Conservation (phyloP, 2,113 vertebrate species). For the Ploceus nigricollis region DNA sequence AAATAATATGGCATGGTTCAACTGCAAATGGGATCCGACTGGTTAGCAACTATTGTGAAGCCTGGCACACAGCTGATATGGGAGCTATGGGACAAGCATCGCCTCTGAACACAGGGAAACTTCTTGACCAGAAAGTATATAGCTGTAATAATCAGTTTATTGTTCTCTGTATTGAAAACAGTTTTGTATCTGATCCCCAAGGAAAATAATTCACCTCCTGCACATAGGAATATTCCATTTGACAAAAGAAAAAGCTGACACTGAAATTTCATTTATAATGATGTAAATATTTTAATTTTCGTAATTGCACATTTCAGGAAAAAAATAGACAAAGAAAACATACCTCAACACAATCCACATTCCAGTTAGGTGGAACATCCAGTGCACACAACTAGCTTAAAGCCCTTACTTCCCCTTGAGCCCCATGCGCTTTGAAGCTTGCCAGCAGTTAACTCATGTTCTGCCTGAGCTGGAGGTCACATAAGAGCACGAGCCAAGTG, state of each 20-base stretch:
- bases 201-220: conserved; percentile 65
- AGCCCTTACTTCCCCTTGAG: background rate
- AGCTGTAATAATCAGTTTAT: conserved; percentile 89
- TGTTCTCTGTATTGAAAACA: conserved; percentile 94
- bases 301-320: conserved; percentile 57
- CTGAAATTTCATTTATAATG: conserved; percentile 66
- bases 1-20: conserved; percentile 93
- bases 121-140: conserved; percentile 87
- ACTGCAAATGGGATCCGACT: conserved; percentile 77
- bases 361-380: background rate
- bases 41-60: conserved; percentile 88
- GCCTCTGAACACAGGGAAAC: conserved; percentile 78
- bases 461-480: background rate
- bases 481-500: background rate
- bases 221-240: conserved; percentile 16
- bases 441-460: background rate
- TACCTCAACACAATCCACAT: conserved; percentile 69
- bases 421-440: background rate
- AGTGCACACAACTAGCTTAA: background rate
- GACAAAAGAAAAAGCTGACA: conserved; percentile 57
- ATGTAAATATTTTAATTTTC: conserved; percentile 79
- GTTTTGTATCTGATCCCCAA: conserved; percentile 78
- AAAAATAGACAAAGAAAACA: conserved; percentile 74
- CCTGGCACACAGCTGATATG: conserved; percentile 80
- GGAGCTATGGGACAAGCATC: conserved; percentile 87